Percentiles rank a stretch among this genome's conserved stretches.
Evolutionary conservation across 2,113 vertebrate species (phyloP).

Genomic region (Cavia porcellus): DNA sequence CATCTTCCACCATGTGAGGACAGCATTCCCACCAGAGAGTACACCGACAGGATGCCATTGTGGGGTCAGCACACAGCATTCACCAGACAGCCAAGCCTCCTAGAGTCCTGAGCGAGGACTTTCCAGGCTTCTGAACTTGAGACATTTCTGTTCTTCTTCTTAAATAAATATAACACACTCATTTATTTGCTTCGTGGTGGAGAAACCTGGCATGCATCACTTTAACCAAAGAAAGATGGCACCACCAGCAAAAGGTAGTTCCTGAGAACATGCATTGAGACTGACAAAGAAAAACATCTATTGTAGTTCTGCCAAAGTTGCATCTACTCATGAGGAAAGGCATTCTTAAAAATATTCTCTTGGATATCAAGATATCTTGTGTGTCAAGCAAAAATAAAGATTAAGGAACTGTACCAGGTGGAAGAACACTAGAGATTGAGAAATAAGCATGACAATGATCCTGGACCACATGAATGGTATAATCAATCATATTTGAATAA

Average conservation of each 20-base stretch:
- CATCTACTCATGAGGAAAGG: neutral
- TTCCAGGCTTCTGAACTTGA: neutral
- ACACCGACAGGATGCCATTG: too few relatives aligned
- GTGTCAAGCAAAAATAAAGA: neutral
- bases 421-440: neutral
- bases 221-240: neutral
- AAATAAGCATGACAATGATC: neutral
- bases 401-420: neutral
- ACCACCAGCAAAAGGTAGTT: neutral
- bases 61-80: neutral
- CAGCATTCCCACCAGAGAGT: rapidly evolving
- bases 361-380: neutral
- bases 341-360: neutral
- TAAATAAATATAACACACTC: neutral
- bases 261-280: neutral
- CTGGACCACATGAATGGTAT: neutral
- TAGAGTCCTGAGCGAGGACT: too few relatives aligned
- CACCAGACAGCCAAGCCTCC: neutral
- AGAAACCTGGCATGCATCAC: neutral
- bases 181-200: neutral
- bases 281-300: neutral
- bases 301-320: neutral
- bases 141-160: neutral
- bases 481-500: neutral
- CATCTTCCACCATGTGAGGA: neutral